Percentiles rank a stretch among this genome's conserved stretches.
Conservation (phyloP, 2,888 invertebrate species). For the Drosophila gaucha region DNA sequence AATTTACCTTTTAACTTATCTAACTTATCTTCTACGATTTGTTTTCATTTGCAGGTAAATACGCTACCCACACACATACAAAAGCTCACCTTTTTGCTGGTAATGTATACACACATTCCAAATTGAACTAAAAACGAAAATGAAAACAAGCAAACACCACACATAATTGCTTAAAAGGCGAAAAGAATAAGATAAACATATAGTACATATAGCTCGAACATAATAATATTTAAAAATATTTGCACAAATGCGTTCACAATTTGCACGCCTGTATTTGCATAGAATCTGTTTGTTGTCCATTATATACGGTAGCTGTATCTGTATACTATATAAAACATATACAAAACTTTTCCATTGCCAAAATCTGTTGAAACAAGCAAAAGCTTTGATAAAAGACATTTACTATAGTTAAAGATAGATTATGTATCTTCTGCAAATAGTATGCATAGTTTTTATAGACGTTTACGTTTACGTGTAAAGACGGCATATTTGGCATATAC, state of each 20-base stretch:
- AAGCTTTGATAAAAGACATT: slow-evolving; percentile 6
- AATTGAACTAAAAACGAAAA: slow-evolving; percentile 3
- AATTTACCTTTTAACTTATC: slow-evolving; percentile 1
- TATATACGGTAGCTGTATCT: not conserved
- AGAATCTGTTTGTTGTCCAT: slow-evolving; percentile 10
- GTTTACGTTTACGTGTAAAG: too few relatives aligned
- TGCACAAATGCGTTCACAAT: slow-evolving; percentile 41
- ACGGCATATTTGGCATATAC: too few relatives aligned
- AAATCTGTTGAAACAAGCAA: slow-evolving; percentile 3
- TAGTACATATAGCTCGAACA: not conserved
- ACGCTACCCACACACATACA: slow-evolving; percentile 1
- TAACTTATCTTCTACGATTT: slow-evolving; percentile 9
- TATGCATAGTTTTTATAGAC: not conserved
- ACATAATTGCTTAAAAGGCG: not conserved
- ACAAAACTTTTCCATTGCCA: not conserved
- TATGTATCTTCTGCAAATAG: not conserved
- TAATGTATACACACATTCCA: slow-evolving; percentile 25
- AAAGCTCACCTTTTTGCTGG: slow-evolving; percentile 3
- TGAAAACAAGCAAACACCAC: too few relatives aligned
- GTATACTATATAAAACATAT: too few relatives aligned
- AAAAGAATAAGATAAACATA: not conserved
- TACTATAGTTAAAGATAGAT: not conserved
- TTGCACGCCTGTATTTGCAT: slow-evolving; percentile 22
- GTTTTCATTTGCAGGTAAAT: slow-evolving; percentile 38
- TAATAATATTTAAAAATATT: slow-evolving; percentile 40